phyloP scores from a whole-genome alignment of 2,888 invertebrate genomes.

The Auanema freiburgensis region DNA sequence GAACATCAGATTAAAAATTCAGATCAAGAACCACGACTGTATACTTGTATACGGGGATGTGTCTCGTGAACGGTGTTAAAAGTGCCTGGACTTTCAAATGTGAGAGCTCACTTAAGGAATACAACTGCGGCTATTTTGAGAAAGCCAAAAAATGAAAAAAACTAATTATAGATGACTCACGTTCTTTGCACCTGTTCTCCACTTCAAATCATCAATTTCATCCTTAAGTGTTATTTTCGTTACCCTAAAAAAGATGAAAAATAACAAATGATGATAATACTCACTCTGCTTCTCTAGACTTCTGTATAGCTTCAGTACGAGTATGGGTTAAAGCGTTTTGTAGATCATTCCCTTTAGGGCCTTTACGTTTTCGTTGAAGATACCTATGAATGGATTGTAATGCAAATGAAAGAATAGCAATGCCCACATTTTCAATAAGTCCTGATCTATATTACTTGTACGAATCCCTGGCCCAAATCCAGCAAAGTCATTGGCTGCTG shows the following conservation, averaged over 20 bases:
- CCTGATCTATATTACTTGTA: conserved; percentile 33
- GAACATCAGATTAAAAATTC: not conserved
- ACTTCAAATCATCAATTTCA: conserved; percentile 53
- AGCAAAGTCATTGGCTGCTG: conserved; percentile 3
- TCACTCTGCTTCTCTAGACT: conserved; percentile 35
- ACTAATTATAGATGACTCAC: conserved; percentile 24
- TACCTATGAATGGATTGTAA: conserved; percentile 24
- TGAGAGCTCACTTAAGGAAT: not conserved
- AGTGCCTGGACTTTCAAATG: too few species aligned
- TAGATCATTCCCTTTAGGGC: conserved; percentile 26
- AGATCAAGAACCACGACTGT: not conserved
- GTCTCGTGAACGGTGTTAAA: too few species aligned
- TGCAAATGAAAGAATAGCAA: not conserved
- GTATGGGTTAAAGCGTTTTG: conserved; percentile 30
- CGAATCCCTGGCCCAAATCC: conserved; percentile 15
- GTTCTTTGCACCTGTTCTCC: conserved; percentile 50
- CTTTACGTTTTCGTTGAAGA: conserved; percentile 33
- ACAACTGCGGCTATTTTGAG: not conserved
- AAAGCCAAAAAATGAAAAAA: not conserved
- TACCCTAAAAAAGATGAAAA: conserved; percentile 15
- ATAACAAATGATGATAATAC: conserved; percentile 2
- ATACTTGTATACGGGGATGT: not conserved
- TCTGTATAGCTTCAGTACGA: conserved; percentile 50
- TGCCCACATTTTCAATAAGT: conserved; percentile 34
- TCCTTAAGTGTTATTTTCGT: conserved; percentile 48